Evolutionary conservation across 2,888 invertebrate genomes (phyloP).

Genomic region (Synergus umbraculus): DNA sequence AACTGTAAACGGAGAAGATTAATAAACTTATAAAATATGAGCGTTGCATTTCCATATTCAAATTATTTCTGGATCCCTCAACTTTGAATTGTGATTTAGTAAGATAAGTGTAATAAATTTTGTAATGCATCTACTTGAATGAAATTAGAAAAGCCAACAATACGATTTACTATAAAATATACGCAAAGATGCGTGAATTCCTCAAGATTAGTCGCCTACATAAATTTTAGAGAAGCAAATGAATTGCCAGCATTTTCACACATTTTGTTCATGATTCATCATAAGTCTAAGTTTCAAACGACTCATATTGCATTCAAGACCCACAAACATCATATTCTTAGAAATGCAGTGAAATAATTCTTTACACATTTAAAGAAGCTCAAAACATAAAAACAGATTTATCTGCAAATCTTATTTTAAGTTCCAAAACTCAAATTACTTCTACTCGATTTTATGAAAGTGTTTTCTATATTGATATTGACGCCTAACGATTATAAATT

Average conservation of each 20-base stretch:
- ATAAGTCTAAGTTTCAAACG: not conserved
- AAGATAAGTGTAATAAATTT: too few relatives aligned
- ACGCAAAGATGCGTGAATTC: not conserved
- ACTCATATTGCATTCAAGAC: not conserved
- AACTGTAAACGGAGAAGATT: too few relatives aligned
- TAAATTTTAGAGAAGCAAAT: not conserved
- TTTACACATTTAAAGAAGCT: too few relatives aligned
- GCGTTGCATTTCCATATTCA: too few relatives aligned
- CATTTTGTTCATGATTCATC: constrained; percentile 1
- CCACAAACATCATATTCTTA: constrained; percentile 3
- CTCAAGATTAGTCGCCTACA: not conserved
- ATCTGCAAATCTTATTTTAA: not conserved
- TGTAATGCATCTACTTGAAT: too few relatives aligned
- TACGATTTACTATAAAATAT: not conserved
- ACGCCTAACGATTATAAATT: not conserved
- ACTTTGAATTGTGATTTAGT: too few relatives aligned
- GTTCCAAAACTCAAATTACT: not conserved
- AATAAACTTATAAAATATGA: too few relatives aligned
- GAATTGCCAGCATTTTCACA: constrained; percentile 1
- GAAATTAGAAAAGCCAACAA: not conserved
- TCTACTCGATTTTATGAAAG: not conserved
- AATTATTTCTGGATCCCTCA: too few relatives aligned
- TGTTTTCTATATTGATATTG: not conserved
- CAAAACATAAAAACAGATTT: not conserved
- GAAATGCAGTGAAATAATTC: not conserved